These are phyloP conservation scores for Streblospio benedicti DNA, from an alignment of 1,140 invertebrate genomes.

Conservation along the genomic window DNA sequence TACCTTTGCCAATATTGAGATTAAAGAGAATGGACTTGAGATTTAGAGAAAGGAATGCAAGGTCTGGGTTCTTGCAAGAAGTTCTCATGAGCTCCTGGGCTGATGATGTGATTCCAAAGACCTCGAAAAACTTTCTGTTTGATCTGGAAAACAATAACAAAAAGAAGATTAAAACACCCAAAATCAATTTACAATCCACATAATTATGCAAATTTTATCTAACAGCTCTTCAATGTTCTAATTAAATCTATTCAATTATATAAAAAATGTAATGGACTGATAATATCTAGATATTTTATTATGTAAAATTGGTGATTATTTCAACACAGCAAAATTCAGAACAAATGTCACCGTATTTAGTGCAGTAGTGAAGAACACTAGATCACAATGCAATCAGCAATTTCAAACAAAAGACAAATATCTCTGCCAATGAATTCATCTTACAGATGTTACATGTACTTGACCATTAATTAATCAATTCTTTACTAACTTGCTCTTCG, in stretches of 20 bases:
- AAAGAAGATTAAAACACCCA: not conserved
- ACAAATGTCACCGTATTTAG: not conserved
- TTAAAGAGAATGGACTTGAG: constrained; percentile 45
- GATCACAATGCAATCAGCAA: not conserved
- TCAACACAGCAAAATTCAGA: not conserved
- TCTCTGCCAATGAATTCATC: not conserved
- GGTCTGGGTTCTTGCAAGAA: constrained; percentile 36
- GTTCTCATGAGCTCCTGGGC: constrained; percentile 38
- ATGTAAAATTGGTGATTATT: not conserved
- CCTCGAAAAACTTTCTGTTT: constrained; percentile 44
- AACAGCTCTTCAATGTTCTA: not conserved
- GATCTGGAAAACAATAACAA: constrained; percentile 26
- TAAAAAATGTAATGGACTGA: not conserved
- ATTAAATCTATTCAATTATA: not conserved
- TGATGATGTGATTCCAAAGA: constrained; percentile 40
- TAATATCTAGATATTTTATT: not conserved
- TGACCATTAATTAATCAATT: not conserved
- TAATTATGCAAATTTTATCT: not conserved
- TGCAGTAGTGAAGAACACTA: not conserved
- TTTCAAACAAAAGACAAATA: not conserved
- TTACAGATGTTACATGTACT: not conserved
- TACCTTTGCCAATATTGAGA: constrained; percentile 23
- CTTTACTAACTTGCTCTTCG: constrained; percentile 38
- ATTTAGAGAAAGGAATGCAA: constrained; percentile 42
- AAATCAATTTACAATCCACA: no score